Evolutionary conservation across 2,797 vertebrate genomes (phyloP).

Genomic region (Aphelocoma californica): DNA sequence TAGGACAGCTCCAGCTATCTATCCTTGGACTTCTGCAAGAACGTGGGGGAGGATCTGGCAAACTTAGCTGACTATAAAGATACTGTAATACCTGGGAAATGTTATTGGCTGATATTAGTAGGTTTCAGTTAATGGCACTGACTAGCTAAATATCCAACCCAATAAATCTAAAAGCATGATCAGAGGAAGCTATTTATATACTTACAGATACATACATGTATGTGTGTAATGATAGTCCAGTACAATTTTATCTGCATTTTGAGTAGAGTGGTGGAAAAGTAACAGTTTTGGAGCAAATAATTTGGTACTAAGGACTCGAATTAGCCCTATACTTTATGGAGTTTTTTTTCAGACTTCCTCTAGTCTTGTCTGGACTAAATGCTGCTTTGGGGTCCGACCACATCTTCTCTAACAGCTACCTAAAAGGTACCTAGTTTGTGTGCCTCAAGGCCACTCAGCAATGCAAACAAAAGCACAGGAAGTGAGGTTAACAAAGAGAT

Average conservation of each 20-base stretch:
- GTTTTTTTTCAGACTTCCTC: neutral
- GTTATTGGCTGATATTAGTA: neutral
- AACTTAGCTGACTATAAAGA: neutral
- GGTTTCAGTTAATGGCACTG: neutral
- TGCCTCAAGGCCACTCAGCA: neutral
- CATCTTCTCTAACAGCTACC: neutral
- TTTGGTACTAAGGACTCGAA: neutral
- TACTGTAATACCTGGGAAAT: neutral
- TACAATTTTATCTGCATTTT: neutral
- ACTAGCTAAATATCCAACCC: neutral
- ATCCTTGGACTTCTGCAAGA: neutral
- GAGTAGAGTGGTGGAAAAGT: neutral
- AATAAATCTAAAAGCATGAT: neutral
- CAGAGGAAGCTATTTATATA: neutral
- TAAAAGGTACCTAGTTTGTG: neutral
- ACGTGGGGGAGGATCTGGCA: neutral
- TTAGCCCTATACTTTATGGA: neutral
- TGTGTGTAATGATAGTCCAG: neutral
- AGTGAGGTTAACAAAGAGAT: neutral
- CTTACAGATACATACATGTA: no score
- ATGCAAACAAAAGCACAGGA: neutral
- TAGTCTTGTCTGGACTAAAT: neutral
- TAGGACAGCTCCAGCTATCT: neutral
- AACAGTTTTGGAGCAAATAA: neutral
- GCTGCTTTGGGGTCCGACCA: neutral